phyloP scores from a whole-genome alignment of 2,113 vertebrate genomes.

The Sylvicapra grimmia region DNA sequence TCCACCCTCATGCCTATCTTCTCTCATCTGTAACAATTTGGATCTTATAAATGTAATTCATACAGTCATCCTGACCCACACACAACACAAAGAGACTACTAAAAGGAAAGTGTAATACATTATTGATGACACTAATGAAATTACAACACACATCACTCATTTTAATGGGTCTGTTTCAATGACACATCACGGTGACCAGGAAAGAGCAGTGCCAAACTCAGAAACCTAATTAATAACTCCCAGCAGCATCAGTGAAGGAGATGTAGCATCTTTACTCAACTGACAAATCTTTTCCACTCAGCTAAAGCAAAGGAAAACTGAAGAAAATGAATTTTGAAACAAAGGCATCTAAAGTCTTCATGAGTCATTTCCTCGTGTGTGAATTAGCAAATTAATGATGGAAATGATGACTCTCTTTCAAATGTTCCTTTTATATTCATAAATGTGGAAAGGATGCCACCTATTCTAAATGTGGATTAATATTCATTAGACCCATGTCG shows the following conservation, averaged over 20 bases:
- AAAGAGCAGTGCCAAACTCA: constrained; percentile 53
- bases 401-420: constrained; percentile 54
- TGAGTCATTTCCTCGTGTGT: constrained; percentile 40
- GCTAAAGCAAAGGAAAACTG: constrained; percentile 41
- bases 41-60: constrained; percentile 67
- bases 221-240: constrained; percentile 73
- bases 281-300: constrained; percentile 53
- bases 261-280: constrained; percentile 52
- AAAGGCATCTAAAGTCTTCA: constrained; percentile 1
- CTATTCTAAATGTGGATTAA: constrained; percentile 23
- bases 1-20: constrained; percentile 67
- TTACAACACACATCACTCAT: constrained; percentile 76
- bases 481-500: constrained; percentile 13
- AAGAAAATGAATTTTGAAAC: constrained; percentile 42
- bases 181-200: constrained; percentile 67
- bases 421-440: constrained; percentile 39
- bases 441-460: not conserved
- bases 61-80: constrained; percentile 49
- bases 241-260: constrained; percentile 49
- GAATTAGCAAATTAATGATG: constrained; percentile 25
- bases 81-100: constrained; percentile 61
- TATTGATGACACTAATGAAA: constrained; percentile 79
- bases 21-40: constrained; percentile 71
- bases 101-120: constrained; percentile 69
- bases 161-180: constrained; percentile 72